Evolutionary conservation across 2,113 vertebrate species (phyloP).

Genomic region (Hassar affinis): DNA sequence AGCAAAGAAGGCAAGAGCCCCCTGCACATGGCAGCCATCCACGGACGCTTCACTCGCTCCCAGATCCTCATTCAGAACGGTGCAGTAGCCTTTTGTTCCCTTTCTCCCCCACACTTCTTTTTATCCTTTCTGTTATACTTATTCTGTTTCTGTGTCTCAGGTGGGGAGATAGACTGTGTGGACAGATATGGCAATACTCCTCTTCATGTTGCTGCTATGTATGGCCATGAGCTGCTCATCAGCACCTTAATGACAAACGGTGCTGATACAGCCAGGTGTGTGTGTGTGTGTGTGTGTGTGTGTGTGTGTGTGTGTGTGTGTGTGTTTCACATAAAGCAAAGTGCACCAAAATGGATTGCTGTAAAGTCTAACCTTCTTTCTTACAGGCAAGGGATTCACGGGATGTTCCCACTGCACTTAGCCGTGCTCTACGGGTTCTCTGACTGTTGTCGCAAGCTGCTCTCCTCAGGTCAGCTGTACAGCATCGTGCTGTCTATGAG

Average conservation of each 20-base stretch:
- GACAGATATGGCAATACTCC: conserved; percentile 93
- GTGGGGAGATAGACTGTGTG: conserved; percentile 90
- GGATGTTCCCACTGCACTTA: conserved; percentile 96
- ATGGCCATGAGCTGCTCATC: conserved; percentile 94
- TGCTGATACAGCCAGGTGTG: conserved; percentile 88
- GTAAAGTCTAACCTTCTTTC: not conserved
- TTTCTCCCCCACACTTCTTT: not conserved
- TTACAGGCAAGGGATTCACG: conserved; percentile 86
- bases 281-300: not conserved
- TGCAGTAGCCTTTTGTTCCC: conserved; percentile 52
- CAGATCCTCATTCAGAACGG: conserved; percentile 98
- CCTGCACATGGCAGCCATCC: conserved; percentile 93
- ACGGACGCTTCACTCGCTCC: conserved; percentile 93
- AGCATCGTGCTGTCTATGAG: conserved; percentile 92
- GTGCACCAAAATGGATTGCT: not conserved
- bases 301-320: not conserved
- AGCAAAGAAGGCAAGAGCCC: conserved; percentile 97
- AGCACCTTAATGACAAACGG: conserved; percentile 96
- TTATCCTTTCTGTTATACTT: not conserved
- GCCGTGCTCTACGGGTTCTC: conserved; percentile 94
- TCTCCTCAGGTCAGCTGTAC: conserved; percentile 95
- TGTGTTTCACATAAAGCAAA: not conserved
- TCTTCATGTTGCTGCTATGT: conserved; percentile 93
- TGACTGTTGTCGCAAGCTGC: conserved; percentile 96
- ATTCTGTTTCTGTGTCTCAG: conserved; percentile 59